Base-by-base conservation (phyloP, 2,888 invertebrate genomes). In the Xylota sylvarum region DNA sequence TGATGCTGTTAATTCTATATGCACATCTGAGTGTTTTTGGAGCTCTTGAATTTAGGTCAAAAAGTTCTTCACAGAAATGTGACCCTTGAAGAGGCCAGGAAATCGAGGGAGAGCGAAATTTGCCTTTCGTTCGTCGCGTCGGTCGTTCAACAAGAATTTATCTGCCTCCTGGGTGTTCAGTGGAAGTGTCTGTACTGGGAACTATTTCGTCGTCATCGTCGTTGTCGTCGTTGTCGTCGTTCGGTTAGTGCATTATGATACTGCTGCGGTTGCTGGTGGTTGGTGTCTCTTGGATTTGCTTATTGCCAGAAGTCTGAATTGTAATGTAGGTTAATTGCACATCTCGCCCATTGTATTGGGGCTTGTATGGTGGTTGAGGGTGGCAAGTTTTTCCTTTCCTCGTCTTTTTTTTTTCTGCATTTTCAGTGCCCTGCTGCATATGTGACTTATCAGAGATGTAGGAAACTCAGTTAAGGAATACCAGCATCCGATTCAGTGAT, bases 261-360 rank as follows among this genome's bases (percentile, higher is more conserved):
- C 12, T 43, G 17, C 30, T 37, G 14, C 10, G 46, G 17, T 6
- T 62, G 17, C n/a, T 62, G 48, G 64, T 64, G 74, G 60, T 19
- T 69, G 60, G 35, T 37, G 69, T 62, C 67, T 60, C 37, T 74
- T 62, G 43, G 74, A 67, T 65, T 46, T 81, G 52, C 67, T 81
- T 81, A 52, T 81, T 81, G 80, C 80, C 74, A 81, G 74, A 74
- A 81, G 60, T 67, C 52, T 52, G 19, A 40, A 74, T 40, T 58
- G 69, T 69, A 69, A 81, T 76, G 62, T 81, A 76, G 81, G 81
- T 81, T 81, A 81, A 81, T 81, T 81, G 81, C 62, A 32, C 55
- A 62, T 69, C 19, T 46, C 32, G 37, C 12, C 43, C 65, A 60
- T 67, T 65, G 40, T 60, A 43, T 52, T 67, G 5, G 46, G 46